phyloP scores from a whole-genome alignment of 1,140 invertebrate species.

The Drosophila hydei region DNA sequence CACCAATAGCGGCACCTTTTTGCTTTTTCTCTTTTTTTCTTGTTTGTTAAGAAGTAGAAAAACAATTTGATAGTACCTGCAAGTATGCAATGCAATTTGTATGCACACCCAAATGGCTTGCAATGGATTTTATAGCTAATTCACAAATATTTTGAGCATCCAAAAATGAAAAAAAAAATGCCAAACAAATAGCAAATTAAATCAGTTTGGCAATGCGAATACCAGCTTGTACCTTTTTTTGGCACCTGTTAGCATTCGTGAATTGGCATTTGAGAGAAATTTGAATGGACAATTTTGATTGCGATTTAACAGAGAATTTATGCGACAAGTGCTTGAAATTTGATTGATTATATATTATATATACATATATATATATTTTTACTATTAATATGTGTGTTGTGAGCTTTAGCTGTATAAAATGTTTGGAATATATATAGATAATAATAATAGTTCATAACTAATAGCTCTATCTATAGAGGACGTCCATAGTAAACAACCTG shows the following conservation, averaged over 20 bases:
- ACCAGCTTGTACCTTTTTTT: neutral
- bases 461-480: too few relatives aligned
- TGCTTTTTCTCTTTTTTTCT: neutral
- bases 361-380: too few relatives aligned
- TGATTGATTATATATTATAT: too few relatives aligned
- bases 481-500: too few relatives aligned
- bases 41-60: neutral
- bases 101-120: constrained; percentile 49
- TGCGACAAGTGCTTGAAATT: too few relatives aligned
- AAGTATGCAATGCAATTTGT: constrained; percentile 64
- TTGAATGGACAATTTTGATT: neutral
- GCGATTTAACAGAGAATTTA: neutral
- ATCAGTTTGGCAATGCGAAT: constrained; percentile 20
- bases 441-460: too few relatives aligned
- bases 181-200: constrained; percentile 13
- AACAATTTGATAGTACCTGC: constrained; percentile 35
- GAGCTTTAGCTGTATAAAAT: too few relatives aligned
- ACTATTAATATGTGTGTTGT: too few relatives aligned
- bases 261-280: neutral
- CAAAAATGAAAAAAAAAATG: neutral
- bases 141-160: neutral
- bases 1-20: constrained; percentile 40
- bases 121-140: constrained; percentile 45
- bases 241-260: constrained; percentile 19
- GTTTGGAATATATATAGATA: too few relatives aligned